Conservation (phyloP, 2,113 vertebrate genomes). For the Neodon shergylaensis region DNA sequence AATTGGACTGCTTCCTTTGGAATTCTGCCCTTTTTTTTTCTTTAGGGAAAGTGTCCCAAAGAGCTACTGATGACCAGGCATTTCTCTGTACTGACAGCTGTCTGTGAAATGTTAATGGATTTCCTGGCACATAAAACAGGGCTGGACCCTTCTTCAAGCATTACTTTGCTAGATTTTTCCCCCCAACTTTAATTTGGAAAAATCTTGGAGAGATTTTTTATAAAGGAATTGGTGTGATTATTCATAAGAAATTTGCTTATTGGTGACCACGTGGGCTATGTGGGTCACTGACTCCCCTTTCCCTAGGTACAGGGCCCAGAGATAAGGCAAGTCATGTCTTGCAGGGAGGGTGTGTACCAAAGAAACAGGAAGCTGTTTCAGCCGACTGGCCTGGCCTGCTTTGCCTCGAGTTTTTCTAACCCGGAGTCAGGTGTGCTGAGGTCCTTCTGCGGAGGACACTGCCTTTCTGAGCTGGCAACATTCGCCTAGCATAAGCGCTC, state of each 20-base stretch:
- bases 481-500: conserved; percentile 16
- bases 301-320: conserved; percentile 85
- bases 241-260: neutral
- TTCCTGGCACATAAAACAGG: conserved; percentile 63
- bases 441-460: conserved; percentile 40
- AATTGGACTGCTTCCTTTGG: conserved; percentile 44
- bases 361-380: conserved; percentile 86
- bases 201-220: conserved; percentile 1
- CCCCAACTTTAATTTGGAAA: conserved; percentile 10
- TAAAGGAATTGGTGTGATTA: neutral
- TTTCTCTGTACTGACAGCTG: conserved; percentile 63
- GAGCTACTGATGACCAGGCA: conserved; percentile 69
- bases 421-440: conserved; percentile 85
- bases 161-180: neutral
- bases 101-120: conserved; percentile 59
- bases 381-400: conserved; percentile 69
- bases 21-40: neutral
- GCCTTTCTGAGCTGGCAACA: conserved; percentile 77
- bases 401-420: conserved; percentile 73
- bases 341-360: conserved; percentile 87
- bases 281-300: conserved; percentile 51
- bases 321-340: conserved; percentile 86
- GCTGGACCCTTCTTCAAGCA: conserved; percentile 51
- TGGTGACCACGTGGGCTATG: conserved; percentile 22
- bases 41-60: conserved; percentile 44